Evolutionary conservation across 1,140 invertebrate genomes (phyloP).

Genomic region (Drosophila kepulauana): DNA sequence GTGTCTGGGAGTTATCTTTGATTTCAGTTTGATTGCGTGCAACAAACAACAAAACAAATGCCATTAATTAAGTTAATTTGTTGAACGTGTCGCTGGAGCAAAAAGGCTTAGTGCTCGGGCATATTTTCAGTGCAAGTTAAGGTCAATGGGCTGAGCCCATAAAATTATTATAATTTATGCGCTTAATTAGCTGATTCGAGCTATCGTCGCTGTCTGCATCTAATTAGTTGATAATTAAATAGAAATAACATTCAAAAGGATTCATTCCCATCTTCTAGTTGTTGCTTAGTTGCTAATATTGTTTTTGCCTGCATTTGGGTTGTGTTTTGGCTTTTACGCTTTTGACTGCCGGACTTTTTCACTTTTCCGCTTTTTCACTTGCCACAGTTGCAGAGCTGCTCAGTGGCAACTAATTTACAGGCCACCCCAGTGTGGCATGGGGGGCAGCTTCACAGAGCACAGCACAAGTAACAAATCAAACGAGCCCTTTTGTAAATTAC

Average conservation of each 20-base stretch:
- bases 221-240: constrained; percentile 71
- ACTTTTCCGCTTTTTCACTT: constrained; percentile 18
- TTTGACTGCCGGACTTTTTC: constrained; percentile 28
- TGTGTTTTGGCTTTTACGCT: constrained; percentile 36
- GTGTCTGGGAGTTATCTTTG: constrained; percentile 28
- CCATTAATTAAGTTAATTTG: constrained; percentile 70
- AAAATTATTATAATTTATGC: constrained; percentile 62
- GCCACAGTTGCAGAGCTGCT: constrained; percentile 26
- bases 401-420: constrained; percentile 66
- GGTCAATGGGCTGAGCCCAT: constrained; percentile 16
- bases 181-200: constrained; percentile 64
- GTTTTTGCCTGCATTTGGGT: constrained; percentile 34
- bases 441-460: constrained; percentile 16
- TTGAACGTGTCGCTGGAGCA: constrained; percentile 49
- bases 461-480: constrained; percentile 77
- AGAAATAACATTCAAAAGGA: constrained; percentile 46
- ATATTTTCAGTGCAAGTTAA: neutral
- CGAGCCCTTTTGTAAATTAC: constrained; percentile 81
- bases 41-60: constrained; percentile 46
- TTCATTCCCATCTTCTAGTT: neutral
- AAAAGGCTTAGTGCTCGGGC: constrained; percentile 21
- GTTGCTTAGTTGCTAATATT: constrained; percentile 35
- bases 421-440: constrained; percentile 11
- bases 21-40: constrained; percentile 30
- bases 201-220: constrained; percentile 21